Evolutionary conservation across 2,113 vertebrate species (phyloP).

Genomic region (Cephalopholis sonnerati): DNA sequence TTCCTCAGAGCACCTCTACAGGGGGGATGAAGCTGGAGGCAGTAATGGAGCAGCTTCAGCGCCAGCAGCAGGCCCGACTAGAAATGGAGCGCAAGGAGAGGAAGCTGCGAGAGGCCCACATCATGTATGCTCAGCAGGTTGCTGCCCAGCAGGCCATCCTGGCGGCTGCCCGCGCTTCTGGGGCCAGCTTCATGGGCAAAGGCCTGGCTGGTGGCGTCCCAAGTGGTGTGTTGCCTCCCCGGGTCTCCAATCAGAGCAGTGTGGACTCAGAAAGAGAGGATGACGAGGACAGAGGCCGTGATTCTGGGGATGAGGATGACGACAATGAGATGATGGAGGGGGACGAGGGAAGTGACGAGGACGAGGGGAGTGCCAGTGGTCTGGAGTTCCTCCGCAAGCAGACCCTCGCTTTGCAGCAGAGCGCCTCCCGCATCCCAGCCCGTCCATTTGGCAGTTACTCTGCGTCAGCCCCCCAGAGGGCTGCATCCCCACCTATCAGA

Average conservation of each 20-base stretch:
- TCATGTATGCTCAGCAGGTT: constrained; percentile 92
- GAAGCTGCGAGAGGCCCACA: constrained; percentile 89
- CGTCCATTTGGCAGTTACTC: constrained; percentile 72
- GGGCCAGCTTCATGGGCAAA: constrained; percentile 83
- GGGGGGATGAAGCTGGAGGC: constrained; percentile 92
- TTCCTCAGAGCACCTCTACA: constrained; percentile 84
- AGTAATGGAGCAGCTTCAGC: constrained; percentile 94
- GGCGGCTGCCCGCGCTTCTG: constrained; percentile 85
- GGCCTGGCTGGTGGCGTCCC: constrained; percentile 69
- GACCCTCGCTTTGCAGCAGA: constrained; percentile 86
- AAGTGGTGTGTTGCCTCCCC: constrained; percentile 59
- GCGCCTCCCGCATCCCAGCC: constrained; percentile 76
- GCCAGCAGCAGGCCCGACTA: constrained; percentile 88
- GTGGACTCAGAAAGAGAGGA: constrained; percentile 90
- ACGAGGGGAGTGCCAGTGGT: constrained; percentile 80
- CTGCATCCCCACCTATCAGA: constrained; percentile 77
- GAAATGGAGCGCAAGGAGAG: constrained; percentile 93
- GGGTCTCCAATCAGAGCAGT: constrained; percentile 86
- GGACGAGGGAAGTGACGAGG: constrained; percentile 83
- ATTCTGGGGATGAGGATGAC: constrained; percentile 85
- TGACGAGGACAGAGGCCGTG: constrained; percentile 84
- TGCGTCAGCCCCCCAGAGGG: constrained; percentile 75
- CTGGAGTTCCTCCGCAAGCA: constrained; percentile 91
- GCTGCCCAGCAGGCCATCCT: constrained; percentile 89
- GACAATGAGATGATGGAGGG: constrained; percentile 85